phyloP scores from a whole-genome alignment of 2,797 vertebrate genomes.

The Cyprinella venusta region DNA sequence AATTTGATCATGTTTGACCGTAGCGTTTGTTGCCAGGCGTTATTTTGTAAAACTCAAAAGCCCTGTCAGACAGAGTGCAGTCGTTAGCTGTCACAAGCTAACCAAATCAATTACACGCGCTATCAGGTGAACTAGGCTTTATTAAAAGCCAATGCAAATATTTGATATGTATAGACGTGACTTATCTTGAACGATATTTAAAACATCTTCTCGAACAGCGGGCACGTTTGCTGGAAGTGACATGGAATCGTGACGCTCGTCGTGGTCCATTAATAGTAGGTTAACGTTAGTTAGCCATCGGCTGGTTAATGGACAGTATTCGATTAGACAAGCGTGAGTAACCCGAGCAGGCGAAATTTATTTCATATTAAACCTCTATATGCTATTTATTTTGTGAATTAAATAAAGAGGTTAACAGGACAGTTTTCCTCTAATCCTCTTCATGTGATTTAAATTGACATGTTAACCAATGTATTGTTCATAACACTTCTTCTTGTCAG shows the following conservation, averaged over 20 bases:
- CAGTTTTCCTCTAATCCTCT: too few species aligned
- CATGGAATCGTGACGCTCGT: neutral
- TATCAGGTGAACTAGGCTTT: neutral
- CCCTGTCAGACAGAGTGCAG: slow-evolving; percentile 7
- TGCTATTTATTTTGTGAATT: neutral
- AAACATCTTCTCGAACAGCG: neutral
- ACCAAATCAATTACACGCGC: slow-evolving; percentile 31
- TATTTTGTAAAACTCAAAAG: neutral
- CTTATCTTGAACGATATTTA: neutral
- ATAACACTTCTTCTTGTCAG: neutral
- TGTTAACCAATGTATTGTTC: neutral
- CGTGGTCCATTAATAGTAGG: neutral
- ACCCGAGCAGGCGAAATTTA: neutral
- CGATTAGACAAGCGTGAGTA: slow-evolving; percentile 4
- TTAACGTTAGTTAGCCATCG: neutral
- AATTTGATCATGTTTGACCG: neutral
- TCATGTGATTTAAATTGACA: neutral
- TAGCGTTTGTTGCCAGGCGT: neutral
- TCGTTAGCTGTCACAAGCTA: slow-evolving; percentile 29
- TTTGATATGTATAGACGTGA: neutral
- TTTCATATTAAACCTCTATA: neutral
- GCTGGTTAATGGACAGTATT: neutral
- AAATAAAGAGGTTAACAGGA: neutral
- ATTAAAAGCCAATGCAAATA: neutral
- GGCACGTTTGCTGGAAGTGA: neutral